Base-by-base conservation (phyloP, 2,113 vertebrate species). In the Oryzias melastigma region DNA sequence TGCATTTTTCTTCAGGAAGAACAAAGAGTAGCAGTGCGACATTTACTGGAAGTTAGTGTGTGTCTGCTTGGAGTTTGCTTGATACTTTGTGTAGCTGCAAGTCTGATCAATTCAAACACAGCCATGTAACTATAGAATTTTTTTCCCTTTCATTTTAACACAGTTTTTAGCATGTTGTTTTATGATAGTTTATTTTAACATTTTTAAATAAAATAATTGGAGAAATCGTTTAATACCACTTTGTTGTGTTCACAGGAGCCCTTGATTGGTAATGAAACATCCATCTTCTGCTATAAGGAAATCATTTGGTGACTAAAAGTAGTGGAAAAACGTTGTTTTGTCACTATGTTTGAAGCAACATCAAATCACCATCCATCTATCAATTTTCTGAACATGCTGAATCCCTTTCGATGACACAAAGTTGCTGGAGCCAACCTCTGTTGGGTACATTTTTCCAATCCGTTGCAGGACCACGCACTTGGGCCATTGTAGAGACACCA, bases 31-130 rank as follows among this genome's bases (percentile, higher is more conserved):
- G 89, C 88, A 25, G 79, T 68, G 29, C 62, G 54, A 53, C 91
- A 93, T 75, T 68, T 91, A 53, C 27, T 92, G 50, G 71, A 90
- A 75, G 82, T 83, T 62, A 82, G 87, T 55, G 58, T 75, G 50
- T 78, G 55, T 52, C 85, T 93, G 52, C 61, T 93, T 4, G 70
- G 50, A 59, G 41, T 92, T 58, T 93, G 91, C 80, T 49, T 83
- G 27, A 51, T 91, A 7, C 65, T 92, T 41, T 91, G 81, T 77
- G 27, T 90, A 48, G 58, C 78, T 68, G 87, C 80, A 18, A 75
- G 75, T 49, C 48, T 86, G 47, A 74, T 12, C 10, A 12, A 35
- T 12, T 35, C 10, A 19, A 40, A 40, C 29, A 4, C 2, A n/a
- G 19, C 46, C 44, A 45, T 14, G 43, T 16, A 14, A 44, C 43